Percentiles rank a stretch among this genome's conserved stretches.
Conservation (phyloP, 2,113 vertebrate species). For the Condylura cristata region DNA sequence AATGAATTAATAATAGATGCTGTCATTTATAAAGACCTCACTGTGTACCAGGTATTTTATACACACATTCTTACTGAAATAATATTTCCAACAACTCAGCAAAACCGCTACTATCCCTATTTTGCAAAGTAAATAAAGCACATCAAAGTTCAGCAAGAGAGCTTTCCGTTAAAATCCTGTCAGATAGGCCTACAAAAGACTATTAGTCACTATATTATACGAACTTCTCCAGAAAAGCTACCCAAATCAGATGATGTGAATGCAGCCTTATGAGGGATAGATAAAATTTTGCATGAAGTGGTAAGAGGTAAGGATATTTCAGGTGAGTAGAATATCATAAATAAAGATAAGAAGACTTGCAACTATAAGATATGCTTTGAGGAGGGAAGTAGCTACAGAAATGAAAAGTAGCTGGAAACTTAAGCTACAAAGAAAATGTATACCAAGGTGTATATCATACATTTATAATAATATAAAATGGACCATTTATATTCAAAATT, state of each 20-base stretch:
- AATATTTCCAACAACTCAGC: slow-evolving; percentile 32
- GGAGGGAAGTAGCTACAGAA: background rate
- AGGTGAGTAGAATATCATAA: background rate
- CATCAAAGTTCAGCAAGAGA: slow-evolving; percentile 13
- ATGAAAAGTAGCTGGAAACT: slow-evolving; percentile 16
- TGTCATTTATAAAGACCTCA: slow-evolving; percentile 39
- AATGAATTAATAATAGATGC: background rate
- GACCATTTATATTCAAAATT: slow-evolving; percentile 1
- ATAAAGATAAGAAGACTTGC: background rate
- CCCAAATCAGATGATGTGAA: background rate
- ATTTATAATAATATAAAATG: background rate
- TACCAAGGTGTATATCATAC: background rate
- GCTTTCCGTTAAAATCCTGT: slow-evolving; percentile 46
- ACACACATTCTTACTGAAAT: slow-evolving; percentile 32
- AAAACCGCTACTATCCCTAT: background rate
- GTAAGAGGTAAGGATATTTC: background rate
- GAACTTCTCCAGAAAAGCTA: background rate
- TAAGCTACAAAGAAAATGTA: background rate
- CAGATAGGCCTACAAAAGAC: background rate
- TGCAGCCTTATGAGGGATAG: background rate
- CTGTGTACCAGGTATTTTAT: background rate
- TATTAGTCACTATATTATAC: background rate
- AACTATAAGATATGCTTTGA: background rate
- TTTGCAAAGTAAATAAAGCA: slow-evolving; percentile 40
- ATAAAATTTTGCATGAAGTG: slow-evolving; percentile 18